phyloP scores from a whole-genome alignment of 1,140 invertebrate species.

The Bombyx mori region ASM3026992v2 NC_085124.1:4915501-4916000 shows the following conservation, averaged over 20 bases:
- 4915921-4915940: too few species aligned
- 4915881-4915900: too few species aligned
- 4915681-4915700: conserved; percentile 17
- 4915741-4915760: conserved; percentile 45
- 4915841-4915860: too few species aligned
- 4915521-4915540: neutral
- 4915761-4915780: conserved; percentile 46
- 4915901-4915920: too few species aligned
- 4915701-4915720: conserved; percentile 24
- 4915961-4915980: too few species aligned
- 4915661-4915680: conserved; percentile 19
- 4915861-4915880: too few species aligned
- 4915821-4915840: too few species aligned
- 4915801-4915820: too few species aligned
- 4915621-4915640: conserved; percentile 44
- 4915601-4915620: conserved; percentile 52
- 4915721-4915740: conserved; percentile 25
- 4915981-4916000: too few species aligned
- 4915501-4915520: too few species aligned
- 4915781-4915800: conserved; percentile 61
- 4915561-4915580: conserved; percentile 59
- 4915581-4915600: conserved; percentile 58
- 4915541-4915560: conserved; percentile 40
- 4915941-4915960: too few species aligned
- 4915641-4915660: conserved; percentile 17